Evolutionary conservation across 2,888 invertebrate genomes (phyloP).

Genomic region (Aphelenchoides bicaudatus): DNA sequence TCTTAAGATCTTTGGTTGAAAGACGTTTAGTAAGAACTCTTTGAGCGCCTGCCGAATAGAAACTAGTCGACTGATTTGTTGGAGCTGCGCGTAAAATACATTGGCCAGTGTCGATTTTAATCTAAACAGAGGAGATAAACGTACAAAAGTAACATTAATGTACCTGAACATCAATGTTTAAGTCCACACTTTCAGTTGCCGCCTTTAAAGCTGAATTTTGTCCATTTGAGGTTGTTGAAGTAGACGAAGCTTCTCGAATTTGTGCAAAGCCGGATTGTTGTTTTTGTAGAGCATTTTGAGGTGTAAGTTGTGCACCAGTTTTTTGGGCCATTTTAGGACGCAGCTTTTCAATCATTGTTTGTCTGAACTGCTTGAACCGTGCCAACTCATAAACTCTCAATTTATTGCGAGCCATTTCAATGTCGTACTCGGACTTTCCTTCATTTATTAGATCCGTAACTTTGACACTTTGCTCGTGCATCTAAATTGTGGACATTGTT

Average conservation of each 20-base stretch:
- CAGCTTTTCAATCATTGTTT: conserved; percentile 84
- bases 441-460: conserved; percentile 80
- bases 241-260: neutral
- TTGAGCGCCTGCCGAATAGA: conserved; percentile 15
- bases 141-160: neutral
- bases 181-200: conserved; percentile 51
- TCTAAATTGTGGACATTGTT: conserved; percentile 62
- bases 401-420: conserved; percentile 85
- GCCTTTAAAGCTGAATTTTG: neutral
- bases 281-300: conserved; percentile 5
- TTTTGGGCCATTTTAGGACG: conserved; percentile 68
- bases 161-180: conserved; percentile 52
- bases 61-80: no score
- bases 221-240: neutral
- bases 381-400: conserved; percentile 87
- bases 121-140: conserved; percentile 6
- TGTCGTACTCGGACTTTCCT: conserved; percentile 82
- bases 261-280: no score
- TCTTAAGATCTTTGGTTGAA: conserved; percentile 39
- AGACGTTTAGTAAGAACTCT: conserved; percentile 33
- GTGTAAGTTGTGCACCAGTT: conserved; percentile 4
- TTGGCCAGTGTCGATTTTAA: conserved; percentile 50
- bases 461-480: conserved; percentile 93
- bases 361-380: conserved; percentile 68
- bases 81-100: conserved; percentile 46